phyloP scores from a whole-genome alignment of 1,140 invertebrate species.

The Stratiolaelaps scimitus region DNA sequence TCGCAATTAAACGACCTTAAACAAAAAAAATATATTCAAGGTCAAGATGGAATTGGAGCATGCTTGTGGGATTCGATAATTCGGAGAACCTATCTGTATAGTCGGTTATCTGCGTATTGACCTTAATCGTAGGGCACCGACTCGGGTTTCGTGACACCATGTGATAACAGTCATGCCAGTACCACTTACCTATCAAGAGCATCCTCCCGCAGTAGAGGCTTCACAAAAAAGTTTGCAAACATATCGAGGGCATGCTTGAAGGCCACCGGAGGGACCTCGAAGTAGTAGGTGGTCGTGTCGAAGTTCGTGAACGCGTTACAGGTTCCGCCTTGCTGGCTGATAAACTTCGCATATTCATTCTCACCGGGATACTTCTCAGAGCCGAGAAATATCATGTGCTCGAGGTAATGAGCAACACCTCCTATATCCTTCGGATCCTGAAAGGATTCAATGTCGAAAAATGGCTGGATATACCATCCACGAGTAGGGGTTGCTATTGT shows the following conservation, averaged over 20 bases:
- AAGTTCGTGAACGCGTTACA: conserved; percentile 44
- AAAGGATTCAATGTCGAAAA: not conserved
- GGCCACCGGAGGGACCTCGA: conserved; percentile 38
- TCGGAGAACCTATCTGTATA: too few relatives aligned
- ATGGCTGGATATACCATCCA: not conserved
- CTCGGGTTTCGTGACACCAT: too few relatives aligned
- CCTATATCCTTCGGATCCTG: conserved; percentile 43
- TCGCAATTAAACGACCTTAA: too few relatives aligned
- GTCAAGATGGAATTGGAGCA: too few relatives aligned
- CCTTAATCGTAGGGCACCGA: too few relatives aligned
- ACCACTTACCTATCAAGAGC: conserved; percentile 41
- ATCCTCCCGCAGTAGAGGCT: conserved; percentile 43
- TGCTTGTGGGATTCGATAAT: too few relatives aligned
- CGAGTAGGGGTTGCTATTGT: too few relatives aligned
- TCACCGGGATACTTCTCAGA: conserved; percentile 43
- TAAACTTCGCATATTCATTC: conserved; percentile 40
- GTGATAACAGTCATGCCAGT: too few relatives aligned
- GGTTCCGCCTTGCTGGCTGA: conserved; percentile 43
- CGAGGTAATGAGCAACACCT: conserved; percentile 47
- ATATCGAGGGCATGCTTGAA: conserved; percentile 31
- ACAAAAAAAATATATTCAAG: too few relatives aligned
- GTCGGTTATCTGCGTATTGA: too few relatives aligned
- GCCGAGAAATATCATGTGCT: conserved; percentile 48
- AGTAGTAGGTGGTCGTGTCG: conserved; percentile 45
- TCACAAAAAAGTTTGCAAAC: conserved; percentile 47